phyloP scores from a whole-genome alignment of 2,888 invertebrate species.

The Ctena decussata region DNA sequence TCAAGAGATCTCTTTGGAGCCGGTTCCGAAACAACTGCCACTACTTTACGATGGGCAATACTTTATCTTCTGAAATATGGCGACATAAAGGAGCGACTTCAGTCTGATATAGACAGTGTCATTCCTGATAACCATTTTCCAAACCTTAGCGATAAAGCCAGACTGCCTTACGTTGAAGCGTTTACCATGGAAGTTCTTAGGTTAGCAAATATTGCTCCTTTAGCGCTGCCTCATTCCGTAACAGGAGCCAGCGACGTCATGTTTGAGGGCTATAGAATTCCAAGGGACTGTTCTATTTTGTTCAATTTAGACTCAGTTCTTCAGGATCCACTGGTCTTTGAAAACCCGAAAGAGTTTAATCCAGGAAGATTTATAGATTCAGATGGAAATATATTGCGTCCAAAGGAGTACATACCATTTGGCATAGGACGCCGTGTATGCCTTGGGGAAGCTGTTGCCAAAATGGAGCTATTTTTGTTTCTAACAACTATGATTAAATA shows the following conservation, averaged over 20 bases:
- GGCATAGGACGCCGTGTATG: constrained; percentile 73
- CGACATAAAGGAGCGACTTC: background rate
- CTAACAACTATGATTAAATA: constrained; percentile 43
- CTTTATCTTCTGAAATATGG: constrained; percentile 27
- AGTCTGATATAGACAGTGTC: background rate
- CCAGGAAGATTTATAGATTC: constrained; percentile 82
- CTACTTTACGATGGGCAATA: constrained; percentile 51
- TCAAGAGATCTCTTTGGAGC: constrained; percentile 60
- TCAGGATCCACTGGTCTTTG: constrained; percentile 66
- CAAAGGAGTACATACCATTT: constrained; percentile 68
- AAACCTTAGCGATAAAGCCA: constrained; percentile 28
- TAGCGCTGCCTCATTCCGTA: constrained; percentile 78
- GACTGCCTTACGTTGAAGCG: constrained; percentile 55
- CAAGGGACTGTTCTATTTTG: constrained; percentile 71
- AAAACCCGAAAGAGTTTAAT: constrained; percentile 77
- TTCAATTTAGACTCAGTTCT: constrained; percentile 56
- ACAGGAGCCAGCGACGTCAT: constrained; percentile 4
- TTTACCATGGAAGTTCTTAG: constrained; percentile 81
- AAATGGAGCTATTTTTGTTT: constrained; percentile 66
- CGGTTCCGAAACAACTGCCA: constrained; percentile 59
- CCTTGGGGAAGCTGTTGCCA: constrained; percentile 55
- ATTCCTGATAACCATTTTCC: constrained; percentile 28
- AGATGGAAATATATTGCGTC: constrained; percentile 53
- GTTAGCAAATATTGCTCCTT: constrained; percentile 83
- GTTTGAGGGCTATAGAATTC: constrained; percentile 79